These are phyloP conservation scores for Bufo gargarizans DNA, from an alignment of 2,113 vertebrate genomes.

Conservation along the genomic window DNA sequence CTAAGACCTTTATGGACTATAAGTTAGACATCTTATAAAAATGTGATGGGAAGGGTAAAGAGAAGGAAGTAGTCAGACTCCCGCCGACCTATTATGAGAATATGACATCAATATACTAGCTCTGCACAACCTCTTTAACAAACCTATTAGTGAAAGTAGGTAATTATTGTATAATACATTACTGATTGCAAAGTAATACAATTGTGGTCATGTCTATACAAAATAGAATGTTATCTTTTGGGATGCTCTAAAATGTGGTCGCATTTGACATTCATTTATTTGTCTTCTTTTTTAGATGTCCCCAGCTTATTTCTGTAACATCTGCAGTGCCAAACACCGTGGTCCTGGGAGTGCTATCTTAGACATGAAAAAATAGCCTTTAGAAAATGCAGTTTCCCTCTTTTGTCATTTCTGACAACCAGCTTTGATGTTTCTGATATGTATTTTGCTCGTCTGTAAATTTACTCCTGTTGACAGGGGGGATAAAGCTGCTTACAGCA, in stretches of 20 bases:
- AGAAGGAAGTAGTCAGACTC: too few species aligned
- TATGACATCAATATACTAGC: too few species aligned
- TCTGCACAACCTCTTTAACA: too few species aligned
- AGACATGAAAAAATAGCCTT: conserved; percentile 81
- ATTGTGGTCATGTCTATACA: too few species aligned
- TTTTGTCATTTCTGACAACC: not conserved
- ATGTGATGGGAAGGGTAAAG: too few species aligned
- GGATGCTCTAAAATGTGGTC: not conserved
- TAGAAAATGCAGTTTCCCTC: not conserved
- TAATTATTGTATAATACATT: too few species aligned
- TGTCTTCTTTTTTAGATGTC: conserved; percentile 73
- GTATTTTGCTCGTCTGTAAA: conserved; percentile 42
- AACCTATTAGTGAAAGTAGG: too few species aligned
- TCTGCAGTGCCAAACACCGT: conserved; percentile 93
- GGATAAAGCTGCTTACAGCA: not conserved
- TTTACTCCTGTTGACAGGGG: conserved; percentile 37
- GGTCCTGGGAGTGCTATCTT: conserved; percentile 88
- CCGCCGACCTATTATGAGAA: too few species aligned
- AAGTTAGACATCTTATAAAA: too few species aligned
- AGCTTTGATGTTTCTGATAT: not conserved
- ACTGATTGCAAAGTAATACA: too few species aligned
- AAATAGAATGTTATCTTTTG: not conserved
- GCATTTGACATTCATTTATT: not conserved
- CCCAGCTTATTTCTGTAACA: conserved; percentile 89
- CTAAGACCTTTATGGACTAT: too few species aligned